These are phyloP conservation scores for Micrastur ruficollis DNA, from an alignment of 2,797 vertebrate species.

Conservation along the genomic window DNA sequence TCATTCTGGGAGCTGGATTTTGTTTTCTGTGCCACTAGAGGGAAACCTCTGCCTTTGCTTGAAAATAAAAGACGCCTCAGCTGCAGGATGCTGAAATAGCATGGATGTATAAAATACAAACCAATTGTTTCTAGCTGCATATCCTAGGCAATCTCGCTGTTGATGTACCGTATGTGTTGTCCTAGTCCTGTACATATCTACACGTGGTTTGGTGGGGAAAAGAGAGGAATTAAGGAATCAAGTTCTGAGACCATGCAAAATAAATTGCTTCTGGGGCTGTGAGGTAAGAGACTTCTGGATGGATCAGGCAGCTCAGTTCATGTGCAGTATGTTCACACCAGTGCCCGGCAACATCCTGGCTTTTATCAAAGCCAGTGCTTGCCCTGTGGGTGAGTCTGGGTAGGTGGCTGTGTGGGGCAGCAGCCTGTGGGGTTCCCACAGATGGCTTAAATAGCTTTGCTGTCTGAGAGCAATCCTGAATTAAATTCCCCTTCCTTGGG, in stretches of 20 bases:
- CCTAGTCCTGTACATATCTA: neutral
- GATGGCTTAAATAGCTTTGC: neutral
- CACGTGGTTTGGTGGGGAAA: neutral
- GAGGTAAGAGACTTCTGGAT: neutral
- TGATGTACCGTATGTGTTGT: neutral
- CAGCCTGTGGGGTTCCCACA: neutral
- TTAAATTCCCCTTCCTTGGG: neutral
- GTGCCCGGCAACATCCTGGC: fast-evolving
- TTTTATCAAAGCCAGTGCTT: neutral
- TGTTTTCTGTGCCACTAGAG: conserved; percentile 65
- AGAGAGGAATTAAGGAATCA: neutral
- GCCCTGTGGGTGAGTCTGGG: no score
- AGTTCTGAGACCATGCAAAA: neutral
- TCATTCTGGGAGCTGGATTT: conserved; percentile 23
- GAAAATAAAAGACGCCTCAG: neutral
- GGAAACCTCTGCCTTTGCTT: conserved; percentile 57
- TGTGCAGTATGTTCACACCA: neutral
- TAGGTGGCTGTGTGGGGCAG: neutral
- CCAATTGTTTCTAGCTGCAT: neutral
- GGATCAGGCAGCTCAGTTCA: neutral
- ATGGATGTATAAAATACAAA: neutral
- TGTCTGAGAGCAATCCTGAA: neutral
- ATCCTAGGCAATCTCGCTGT: neutral
- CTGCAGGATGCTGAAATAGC: neutral
- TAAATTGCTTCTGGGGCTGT: neutral